Evolutionary conservation across 37 sponge, comb jelly and placozoan species (phyloP).

Genomic region (Aphrocallistes beatrix): DNA sequence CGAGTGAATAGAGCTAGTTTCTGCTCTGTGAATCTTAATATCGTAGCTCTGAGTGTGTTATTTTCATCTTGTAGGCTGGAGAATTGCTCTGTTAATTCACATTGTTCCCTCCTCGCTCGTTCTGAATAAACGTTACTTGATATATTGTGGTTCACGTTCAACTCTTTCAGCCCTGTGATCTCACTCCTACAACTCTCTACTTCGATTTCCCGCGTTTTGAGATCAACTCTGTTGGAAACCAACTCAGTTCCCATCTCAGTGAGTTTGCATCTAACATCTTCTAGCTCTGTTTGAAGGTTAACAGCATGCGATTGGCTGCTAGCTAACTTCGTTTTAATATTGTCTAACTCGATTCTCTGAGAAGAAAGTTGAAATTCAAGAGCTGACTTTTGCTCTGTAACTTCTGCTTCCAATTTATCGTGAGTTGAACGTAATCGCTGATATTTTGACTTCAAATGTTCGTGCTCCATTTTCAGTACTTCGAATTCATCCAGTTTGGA

Average conservation of each 20-base stretch:
- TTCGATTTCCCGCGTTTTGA: background rate
- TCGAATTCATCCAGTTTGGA: background rate
- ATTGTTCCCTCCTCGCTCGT: background rate
- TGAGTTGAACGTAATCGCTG: background rate
- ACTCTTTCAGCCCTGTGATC: background rate
- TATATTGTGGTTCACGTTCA: background rate
- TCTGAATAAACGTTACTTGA: background rate
- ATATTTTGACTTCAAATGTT: background rate
- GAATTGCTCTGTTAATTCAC: background rate
- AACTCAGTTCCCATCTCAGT: background rate
- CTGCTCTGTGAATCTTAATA: background rate
- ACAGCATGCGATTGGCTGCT: background rate
- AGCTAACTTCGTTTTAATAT: background rate
- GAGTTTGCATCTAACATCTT: background rate
- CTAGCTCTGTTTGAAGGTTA: background rate
- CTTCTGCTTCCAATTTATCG: background rate
- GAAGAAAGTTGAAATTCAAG: background rate
- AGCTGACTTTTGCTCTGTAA: background rate
- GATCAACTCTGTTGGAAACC: background rate
- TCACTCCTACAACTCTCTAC: background rate
- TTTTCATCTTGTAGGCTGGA: background rate
- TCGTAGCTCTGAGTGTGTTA: background rate
- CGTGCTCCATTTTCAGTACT: background rate
- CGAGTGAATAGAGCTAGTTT: background rate
- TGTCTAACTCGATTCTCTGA: background rate